Evolutionary conservation across 2,113 vertebrate genomes (phyloP).

Genomic region (Myotis brandtii): DNA sequence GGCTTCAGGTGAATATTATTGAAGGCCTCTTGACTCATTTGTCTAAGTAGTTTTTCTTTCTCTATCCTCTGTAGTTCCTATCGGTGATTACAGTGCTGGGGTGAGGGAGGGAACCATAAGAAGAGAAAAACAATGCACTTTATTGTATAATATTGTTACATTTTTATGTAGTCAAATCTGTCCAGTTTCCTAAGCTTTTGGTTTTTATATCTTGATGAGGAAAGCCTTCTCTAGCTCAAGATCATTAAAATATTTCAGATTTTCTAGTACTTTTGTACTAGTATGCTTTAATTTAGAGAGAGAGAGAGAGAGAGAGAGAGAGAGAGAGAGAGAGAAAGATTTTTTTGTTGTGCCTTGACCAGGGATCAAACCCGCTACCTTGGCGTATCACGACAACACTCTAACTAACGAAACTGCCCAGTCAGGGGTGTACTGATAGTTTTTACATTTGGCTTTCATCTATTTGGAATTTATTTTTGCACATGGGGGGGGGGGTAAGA

Average conservation of each 20-base stretch:
- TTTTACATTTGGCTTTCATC: too few species aligned
- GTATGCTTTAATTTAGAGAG: not conserved
- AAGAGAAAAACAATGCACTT: not conserved
- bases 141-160: not conserved
- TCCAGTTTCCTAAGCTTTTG: slow-evolving; percentile 50
- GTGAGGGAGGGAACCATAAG: not conserved
- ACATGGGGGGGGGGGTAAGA: not conserved
- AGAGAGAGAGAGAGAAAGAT: too few species aligned
- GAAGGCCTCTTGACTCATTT: not conserved
- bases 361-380: not conserved
- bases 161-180: slow-evolving; percentile 30
- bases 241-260: not conserved
- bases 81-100: not conserved
- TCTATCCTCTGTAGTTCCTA: rapidly evolving
- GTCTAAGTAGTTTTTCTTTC: not conserved
- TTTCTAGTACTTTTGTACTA: not conserved
- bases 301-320: too few species aligned
- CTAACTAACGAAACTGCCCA: too few species aligned
- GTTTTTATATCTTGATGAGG: slow-evolving; percentile 6
- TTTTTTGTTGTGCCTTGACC: not conserved
- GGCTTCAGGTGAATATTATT: not conserved
- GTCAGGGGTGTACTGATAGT: too few species aligned
- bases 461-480: not conserved
- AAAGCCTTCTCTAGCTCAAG: not conserved
- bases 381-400: too few species aligned